Base-by-base conservation (phyloP, 1,140 invertebrate genomes). In the Chrysopa pallens region DNA sequence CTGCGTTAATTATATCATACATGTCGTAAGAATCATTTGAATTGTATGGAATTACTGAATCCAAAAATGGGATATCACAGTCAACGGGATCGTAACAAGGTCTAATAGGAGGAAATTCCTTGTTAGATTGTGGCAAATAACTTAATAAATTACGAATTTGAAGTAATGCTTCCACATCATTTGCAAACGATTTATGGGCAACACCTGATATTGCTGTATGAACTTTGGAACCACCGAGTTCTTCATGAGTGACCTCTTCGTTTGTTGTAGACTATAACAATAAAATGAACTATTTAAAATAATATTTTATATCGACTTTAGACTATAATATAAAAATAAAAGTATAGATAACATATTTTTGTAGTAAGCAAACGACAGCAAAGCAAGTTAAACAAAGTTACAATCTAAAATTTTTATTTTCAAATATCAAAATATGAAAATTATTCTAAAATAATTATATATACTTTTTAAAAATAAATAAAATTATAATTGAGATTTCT, bases 231-330 rank as follows among this genome's bases (percentile, higher is more conserved):
- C 79, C 79, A 38, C 79, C 79, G 6, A 83, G 59, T 52, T 83
- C 71, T 58, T 81, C 77, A 53, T 80, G 75, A 5, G 78, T 78
- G 1, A 83, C 76, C 50, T 75, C 72, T 60, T 83, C 79, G 58
- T 78, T 78, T 4, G 78, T 81, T 4, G 80, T 76, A 31, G 78
- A 67, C 68, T 72, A n/a, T n/a, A n/a, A n/a, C n/a, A n/a, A n/a
- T n/a, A n/a, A n/a, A n/a, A n/a, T n/a, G n/a, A n/a, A n/a, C n/a
- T n/a, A n/a, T n/a, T n/a, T n/a, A n/a, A n/a, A n/a, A n/a, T n/a
- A n/a, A n/a, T n/a, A n/a, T n/a, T n/a, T n/a, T n/a, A n/a, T n/a
- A n/a, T n/a, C n/a, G n/a, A n/a, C n/a, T n/a, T n/a, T n/a, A n/a
- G n/a, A n/a, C n/a, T n/a, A n/a, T n/a, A n/a, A n/a, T n/a, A n/a